Evolutionary conservation across 2,797 vertebrate genomes (phyloP).

Genomic region (Helarctos malayanus): DNA sequence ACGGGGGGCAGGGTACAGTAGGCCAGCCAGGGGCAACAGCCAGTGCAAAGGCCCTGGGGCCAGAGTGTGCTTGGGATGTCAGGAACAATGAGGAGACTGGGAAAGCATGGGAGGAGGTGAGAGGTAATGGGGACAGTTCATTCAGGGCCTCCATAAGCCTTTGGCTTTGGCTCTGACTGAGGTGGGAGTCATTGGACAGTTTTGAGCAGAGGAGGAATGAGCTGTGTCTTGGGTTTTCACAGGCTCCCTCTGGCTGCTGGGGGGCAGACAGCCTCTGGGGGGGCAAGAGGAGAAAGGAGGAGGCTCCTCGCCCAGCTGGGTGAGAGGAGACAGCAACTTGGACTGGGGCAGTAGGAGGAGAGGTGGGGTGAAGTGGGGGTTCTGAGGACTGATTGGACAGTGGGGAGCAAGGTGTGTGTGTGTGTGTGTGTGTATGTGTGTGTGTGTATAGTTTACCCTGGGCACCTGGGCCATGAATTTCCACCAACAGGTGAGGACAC

Average conservation of each 20-base stretch:
- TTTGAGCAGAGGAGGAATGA: not conserved
- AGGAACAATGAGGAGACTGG: no score
- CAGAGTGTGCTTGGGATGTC: not conserved
- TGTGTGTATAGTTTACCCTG: not conserved
- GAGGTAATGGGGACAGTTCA: not conserved
- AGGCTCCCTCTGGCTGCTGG: not conserved
- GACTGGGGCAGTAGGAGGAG: not conserved
- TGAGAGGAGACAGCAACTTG: not conserved
- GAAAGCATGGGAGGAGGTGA: not conserved
- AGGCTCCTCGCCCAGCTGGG: not conserved
- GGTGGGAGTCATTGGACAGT: not conserved
- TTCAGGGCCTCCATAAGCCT: not conserved
- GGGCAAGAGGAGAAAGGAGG: not conserved
- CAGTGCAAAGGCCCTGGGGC: slow-evolving; percentile 30
- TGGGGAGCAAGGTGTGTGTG: not conserved
- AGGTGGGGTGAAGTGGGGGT: not conserved
- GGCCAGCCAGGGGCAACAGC: not conserved
- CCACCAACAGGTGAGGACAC: not conserved
- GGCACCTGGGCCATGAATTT: not conserved
- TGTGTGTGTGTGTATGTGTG: not conserved
- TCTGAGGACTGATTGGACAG: not conserved
- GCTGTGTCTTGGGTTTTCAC: not conserved
- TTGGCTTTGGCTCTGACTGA: not conserved
- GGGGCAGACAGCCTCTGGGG: not conserved
- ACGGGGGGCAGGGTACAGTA: not conserved